Evolutionary conservation across 2,888 invertebrate genomes (phyloP).

Genomic region (Dryococelus australis): DNA sequence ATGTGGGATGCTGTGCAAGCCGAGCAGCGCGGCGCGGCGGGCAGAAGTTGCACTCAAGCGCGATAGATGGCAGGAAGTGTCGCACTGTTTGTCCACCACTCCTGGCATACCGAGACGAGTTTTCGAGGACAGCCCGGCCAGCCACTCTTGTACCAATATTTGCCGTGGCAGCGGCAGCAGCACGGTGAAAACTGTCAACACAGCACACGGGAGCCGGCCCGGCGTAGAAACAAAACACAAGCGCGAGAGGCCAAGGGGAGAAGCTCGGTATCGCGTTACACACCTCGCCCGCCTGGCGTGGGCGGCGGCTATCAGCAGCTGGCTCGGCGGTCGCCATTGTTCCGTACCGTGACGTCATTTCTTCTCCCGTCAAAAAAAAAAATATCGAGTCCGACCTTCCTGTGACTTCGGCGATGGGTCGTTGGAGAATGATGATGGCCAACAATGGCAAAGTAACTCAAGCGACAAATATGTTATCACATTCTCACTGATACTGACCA

Average conservation of each 20-base stretch:
- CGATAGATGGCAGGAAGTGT: constrained; percentile 5
- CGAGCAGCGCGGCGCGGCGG: not conserved
- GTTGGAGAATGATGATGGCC: too few species aligned
- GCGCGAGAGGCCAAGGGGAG: not conserved
- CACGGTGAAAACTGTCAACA: constrained; percentile 2
- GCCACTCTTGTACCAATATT: not conserved
- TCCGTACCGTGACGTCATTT: not conserved
- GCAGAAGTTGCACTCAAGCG: not conserved
- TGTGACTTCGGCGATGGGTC: too few species aligned
- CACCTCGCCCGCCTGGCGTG: not conserved
- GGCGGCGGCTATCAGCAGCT: not conserved
- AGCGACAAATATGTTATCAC: too few species aligned
- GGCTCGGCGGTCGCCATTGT: not conserved
- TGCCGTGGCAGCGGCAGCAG: not conserved
- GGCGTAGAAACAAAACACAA: not conserved
- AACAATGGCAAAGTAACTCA: too few species aligned
- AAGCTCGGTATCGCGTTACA: not conserved
- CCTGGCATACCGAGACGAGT: not conserved
- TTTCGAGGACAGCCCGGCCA: not conserved
- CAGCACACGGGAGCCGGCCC: not conserved
- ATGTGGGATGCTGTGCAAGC: too few species aligned
- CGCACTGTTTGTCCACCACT: not conserved
- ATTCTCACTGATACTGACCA: too few species aligned
- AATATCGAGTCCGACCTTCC: too few species aligned
- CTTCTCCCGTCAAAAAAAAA: too few species aligned